Evolutionary conservation across 2,888 invertebrate species (phyloP), one percentile per base, ranked within the genome.

Genomic region (Latrodectus elegans): DNA sequence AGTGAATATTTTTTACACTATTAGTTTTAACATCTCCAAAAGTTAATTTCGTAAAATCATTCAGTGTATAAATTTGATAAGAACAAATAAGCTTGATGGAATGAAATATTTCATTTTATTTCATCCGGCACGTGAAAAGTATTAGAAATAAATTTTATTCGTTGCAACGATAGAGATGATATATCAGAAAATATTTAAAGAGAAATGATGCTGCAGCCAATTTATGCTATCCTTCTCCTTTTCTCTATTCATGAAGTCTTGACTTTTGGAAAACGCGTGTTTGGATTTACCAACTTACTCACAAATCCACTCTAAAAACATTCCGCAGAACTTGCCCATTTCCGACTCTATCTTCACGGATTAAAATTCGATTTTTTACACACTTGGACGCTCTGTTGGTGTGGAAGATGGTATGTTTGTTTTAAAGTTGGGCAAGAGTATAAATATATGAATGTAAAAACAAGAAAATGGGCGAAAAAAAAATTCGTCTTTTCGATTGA

Each of bases 331-430:
- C 15, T 55, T 4, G 55, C 15, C 55, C 12, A 55, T 17, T 60
- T 14, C 51, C 12, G 73, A 64, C 38, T 10, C 26, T 11, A 55
- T 75, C 64, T 38, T 72, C 17, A n/a, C 11, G 72, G 79, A 80
- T 80, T 80, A 80, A 80, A 80, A 80, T 49, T 80, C 79, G 71
- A 80, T 80, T 80, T 80, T 55, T 55, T 55, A 14, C 14, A 12
- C 55, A 11, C 15, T 55, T 15, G 15, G 15, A 55, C 55, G 22
- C 22, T 22, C 22, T 22, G 22, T 22, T 22, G 22, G 22, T 22
- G 22, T 22, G 22, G 22, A 22, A 22, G 22, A 22, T 22, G 1
- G 22, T 22, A 22, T 22, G 22, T 22, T 22, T 22, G 22, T 22
- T 22, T 22, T 22, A 22, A 22, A 22, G 22, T 22, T 22, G 22